Evolutionary conservation across 2,113 vertebrate species (phyloP), one percentile per base, ranked within the genome.

Genomic region (Gavialis gangeticus): DNA sequence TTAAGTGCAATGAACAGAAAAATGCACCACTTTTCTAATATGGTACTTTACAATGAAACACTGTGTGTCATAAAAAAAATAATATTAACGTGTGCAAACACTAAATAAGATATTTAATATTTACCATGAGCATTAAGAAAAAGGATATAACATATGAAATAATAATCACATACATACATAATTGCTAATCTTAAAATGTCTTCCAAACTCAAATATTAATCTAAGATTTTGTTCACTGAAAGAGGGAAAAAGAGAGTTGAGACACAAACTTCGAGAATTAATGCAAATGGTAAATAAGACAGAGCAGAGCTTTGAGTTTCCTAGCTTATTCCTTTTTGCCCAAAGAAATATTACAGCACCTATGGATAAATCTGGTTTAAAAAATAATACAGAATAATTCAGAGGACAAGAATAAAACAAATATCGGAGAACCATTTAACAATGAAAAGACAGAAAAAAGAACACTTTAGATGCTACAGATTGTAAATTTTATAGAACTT

Each of bases 401-500:
- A 34, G 73, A 34, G 17, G 89, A 75, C 0, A 46, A 16, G 56
- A 60, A n/a, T 86, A 88, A 88, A 78, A 80, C 16, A 76, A 82
- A 81, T 60, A 75, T 4, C 21, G 0, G 0, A n/a, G 30, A 73
- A n/a, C 0, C 84, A 4, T 34, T 2, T 7, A 58, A 75, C 86
- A 78, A 25, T 12, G 21, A 63, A 75, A 63, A 86, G 37, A 82
- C 66, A 80, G 90, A 96, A 94, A 58, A 93, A 89, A 15, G 37
- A 79, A 60, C 69, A 21, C 12, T 94, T 94, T 81, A 82, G 91
- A 82, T 64, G 30, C 60, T 58, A 46, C 30, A 10, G 24, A 75
- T 88, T 94, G 55, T 93, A 94, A 96, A 95, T n/a, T 92, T 96
- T 93, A 84, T 75, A 93, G 79, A 89, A 85, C 94, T 94, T 96